Base-by-base conservation (phyloP, 2,113 vertebrate species). In the Lichenostomus cassidix region DNA sequence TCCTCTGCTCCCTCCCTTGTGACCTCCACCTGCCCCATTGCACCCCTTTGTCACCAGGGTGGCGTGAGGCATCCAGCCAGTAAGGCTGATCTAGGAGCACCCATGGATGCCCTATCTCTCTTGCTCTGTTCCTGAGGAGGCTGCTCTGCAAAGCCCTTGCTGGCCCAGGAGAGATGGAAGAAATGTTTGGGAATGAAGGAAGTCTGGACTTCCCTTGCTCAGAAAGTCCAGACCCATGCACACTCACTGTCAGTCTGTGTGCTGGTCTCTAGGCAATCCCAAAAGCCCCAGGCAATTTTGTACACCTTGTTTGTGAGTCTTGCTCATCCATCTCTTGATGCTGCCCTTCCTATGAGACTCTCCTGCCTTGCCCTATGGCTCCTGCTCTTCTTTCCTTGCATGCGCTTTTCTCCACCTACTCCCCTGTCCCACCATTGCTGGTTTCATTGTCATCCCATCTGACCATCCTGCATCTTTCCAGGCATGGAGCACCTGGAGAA, bases 401-500 rank as follows among this genome's bases (percentile, higher is more conserved):
- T 91, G 62, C 31, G 23, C 15, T 39, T 74, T 76, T 35, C 5
- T 42, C 39, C 14, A 4, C 44, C 18, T 80, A 3, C n/a, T 92
- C 16, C 11, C 24, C 7, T 4, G 7, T 81, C 25, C 28, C 12
- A 42, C 4, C 12, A 1, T 5, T 20, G 4, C 60, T 49, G 41
- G 24, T 41, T 65, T 31, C 23, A 2, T 17, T 4, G 6, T 62
- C 29, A 42, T 42, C 19, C 39, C 1, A 0, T 8, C 81, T 52
- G 67, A 83, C 46, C 0, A 2, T 80, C 44, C 41, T 28, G 22
- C 17, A 28, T 95, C 47, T 83, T 75, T 63, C 6, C 83, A 99
- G 99, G 98, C 87, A 98, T 99, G 99, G 98, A 99, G 37, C 98
- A 99, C 80, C 98, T 99, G 92, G 99, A 99, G 97, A 99, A 99